Conservation (phyloP, 1,140 invertebrate species). For the Sycophila sp. region DNA sequence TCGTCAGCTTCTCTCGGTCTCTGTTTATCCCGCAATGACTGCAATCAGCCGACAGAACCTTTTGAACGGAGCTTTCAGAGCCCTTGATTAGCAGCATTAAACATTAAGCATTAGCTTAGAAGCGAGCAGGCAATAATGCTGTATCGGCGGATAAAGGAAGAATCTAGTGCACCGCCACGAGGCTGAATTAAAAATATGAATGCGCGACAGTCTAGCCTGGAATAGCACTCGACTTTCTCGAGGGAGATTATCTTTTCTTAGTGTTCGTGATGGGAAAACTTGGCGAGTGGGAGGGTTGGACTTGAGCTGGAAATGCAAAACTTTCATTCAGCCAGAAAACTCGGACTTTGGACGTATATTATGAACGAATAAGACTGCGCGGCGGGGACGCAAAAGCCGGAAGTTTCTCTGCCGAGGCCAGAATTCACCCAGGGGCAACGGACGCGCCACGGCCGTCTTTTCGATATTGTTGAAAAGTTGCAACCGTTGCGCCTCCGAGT, state of each 20-base stretch:
- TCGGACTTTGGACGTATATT: slow-evolving; percentile 31
- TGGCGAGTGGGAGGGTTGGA: neutral
- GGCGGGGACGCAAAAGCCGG: neutral
- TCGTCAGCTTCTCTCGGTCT: too few species aligned
- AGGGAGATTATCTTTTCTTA: slow-evolving; percentile 23
- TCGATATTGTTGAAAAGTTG: slow-evolving; percentile 32
- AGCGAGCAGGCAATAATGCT: too few species aligned
- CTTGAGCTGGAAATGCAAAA: slow-evolving; percentile 22
- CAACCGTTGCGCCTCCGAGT: neutral
- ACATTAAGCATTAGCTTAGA: too few species aligned
- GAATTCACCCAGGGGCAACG: neutral
- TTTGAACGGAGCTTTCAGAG: too few species aligned
- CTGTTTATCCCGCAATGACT: too few species aligned
- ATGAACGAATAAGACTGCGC: slow-evolving; percentile 26
- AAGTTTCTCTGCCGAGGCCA: slow-evolving; percentile 28
- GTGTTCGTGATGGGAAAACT: slow-evolving; percentile 29
- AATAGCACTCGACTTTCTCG: slow-evolving; percentile 1
- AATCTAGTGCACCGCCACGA: neutral
- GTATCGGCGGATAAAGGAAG: too few species aligned
- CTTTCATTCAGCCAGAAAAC: slow-evolving; percentile 27
- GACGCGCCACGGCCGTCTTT: neutral
- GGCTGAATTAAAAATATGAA: slow-evolving; percentile 11
- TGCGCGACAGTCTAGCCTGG: neutral
- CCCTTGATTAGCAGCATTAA: too few species aligned
- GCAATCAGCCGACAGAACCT: too few species aligned